Conservation (phyloP, 2,797 vertebrate genomes). For the Clarias platycephalus region DNA sequence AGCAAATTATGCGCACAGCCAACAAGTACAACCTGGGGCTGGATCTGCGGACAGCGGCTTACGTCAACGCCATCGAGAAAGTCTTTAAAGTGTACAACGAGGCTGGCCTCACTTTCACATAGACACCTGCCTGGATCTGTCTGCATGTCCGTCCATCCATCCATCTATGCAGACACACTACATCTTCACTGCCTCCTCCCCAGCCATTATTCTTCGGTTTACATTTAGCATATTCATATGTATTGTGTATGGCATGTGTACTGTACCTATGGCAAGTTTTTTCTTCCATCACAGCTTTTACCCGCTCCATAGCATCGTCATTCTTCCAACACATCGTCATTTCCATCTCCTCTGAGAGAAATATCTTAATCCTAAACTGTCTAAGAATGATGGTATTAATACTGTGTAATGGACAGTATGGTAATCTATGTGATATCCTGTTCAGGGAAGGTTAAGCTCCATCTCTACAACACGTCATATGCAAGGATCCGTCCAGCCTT, state of each 20-base stretch:
- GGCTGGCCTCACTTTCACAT: conserved; percentile 84
- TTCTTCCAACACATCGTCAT: neutral
- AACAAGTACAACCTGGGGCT: conserved; percentile 96
- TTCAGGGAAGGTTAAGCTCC: conserved; percentile 28
- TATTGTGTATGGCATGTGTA: conserved; percentile 17
- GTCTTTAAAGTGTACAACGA: conserved; percentile 98
- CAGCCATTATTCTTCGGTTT: conserved; percentile 37
- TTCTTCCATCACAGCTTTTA: conserved; percentile 25
- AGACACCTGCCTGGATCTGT: conserved; percentile 42
- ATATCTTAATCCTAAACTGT: conserved; percentile 40
- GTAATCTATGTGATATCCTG: conserved; percentile 21
- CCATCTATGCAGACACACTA: conserved; percentile 3
- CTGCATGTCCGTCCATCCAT: conserved; percentile 6
- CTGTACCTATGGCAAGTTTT: neutral
- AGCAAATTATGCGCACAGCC: conserved; percentile 90
- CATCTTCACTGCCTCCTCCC: conserved; percentile 28
- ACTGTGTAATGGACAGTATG: conserved; percentile 16
- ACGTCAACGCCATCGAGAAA: conserved; percentile 98
- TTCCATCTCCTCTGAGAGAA: neutral
- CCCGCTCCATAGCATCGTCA: neutral
- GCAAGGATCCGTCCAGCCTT: conserved; percentile 45
- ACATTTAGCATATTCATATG: conserved; percentile 40
- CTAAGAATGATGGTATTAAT: neutral
- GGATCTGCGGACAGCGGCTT: conserved; percentile 95
- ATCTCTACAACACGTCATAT: conserved; percentile 31